Evolutionary conservation across 2,888 invertebrate genomes (phyloP), one percentile per base, ranked within the genome.

Genomic region (Gastrophysa polygoni): DNA sequence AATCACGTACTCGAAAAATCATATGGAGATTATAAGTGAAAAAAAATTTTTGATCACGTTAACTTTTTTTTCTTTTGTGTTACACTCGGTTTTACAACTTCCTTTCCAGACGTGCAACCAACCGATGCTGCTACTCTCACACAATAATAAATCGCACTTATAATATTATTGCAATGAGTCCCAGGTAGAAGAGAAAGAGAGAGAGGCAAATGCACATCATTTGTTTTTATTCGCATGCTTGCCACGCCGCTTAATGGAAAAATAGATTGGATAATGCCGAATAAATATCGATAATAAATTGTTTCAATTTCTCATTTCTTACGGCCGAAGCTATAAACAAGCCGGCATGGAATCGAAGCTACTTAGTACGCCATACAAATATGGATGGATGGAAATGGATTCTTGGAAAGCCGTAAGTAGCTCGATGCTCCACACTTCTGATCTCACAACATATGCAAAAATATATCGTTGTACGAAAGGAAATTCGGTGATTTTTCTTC

Each of bases 211-310:
- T n/a, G 34, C 46, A 57, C 44, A 49, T 57, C 34, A 21, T 34
- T 21, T 21, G 32, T 49, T 57, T 57, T 57, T 49, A 34, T 32
- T 28, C 14, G 48, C 49, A 21, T 38, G 48, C 24, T 49, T 34
- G 48, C 47, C 57, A 34, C 49, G 34, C 16, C 48, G 49, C 48
- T 17, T 49, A 49, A 57, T 49, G 48, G 57, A 49, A 57, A 57
- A 57, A 32, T 32, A 49, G 46, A 48, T 49, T 46, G 48, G 57
- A 57, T 57, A 57, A 57, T 57, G 49, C 34, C 49, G 49, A 57
- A 57, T 49, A 57, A 57, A 57, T 57, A 32, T 49, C 57, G 57
- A 57, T 57, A 32, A 32, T 32, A 57, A 57, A 57, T 57, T 38
- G 57, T n/a, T 21, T 16, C 16, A 21, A 48, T 49, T 57, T 49